Evolutionary conservation across 2,113 vertebrate genomes (phyloP).

Genomic region (Butorides virescens): DNA sequence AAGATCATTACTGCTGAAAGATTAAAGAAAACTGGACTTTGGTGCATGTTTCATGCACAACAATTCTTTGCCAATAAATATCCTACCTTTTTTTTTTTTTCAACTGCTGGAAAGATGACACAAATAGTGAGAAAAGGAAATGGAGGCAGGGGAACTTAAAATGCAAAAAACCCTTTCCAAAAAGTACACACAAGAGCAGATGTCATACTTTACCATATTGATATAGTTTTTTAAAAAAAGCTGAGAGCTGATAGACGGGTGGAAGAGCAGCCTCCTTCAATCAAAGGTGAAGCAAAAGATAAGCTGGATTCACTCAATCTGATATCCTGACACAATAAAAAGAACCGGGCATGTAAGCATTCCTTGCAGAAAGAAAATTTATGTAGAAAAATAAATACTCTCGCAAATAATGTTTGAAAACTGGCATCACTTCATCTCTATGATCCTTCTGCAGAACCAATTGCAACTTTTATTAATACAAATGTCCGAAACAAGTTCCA

Average conservation of each 20-base stretch:
- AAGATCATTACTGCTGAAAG: neutral
- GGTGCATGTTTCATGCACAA: accelerated
- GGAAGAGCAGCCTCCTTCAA: neutral
- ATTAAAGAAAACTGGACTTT: neutral
- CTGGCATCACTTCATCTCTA: neutral
- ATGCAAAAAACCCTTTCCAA: neutral
- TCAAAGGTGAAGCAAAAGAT: neutral
- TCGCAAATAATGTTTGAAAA: neutral
- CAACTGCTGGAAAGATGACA: neutral
- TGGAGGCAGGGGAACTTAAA: neutral
- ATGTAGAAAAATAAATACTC: neutral
- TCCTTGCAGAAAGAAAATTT: neutral
- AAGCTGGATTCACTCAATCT: neutral
- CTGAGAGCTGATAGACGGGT: neutral
- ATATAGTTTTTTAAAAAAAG: neutral
- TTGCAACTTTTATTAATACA: neutral
- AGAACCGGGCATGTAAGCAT: accelerated
- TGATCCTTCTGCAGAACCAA: neutral
- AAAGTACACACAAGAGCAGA: neutral
- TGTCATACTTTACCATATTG: neutral
- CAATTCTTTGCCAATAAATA: neutral
- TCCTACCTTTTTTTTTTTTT: neutral
- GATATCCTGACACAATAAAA: neutral
- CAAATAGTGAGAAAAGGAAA: neutral
- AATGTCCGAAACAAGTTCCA: neutral